phyloP scores from a whole-genome alignment of 2,113 vertebrate genomes.

The Charina bottae region DNA sequence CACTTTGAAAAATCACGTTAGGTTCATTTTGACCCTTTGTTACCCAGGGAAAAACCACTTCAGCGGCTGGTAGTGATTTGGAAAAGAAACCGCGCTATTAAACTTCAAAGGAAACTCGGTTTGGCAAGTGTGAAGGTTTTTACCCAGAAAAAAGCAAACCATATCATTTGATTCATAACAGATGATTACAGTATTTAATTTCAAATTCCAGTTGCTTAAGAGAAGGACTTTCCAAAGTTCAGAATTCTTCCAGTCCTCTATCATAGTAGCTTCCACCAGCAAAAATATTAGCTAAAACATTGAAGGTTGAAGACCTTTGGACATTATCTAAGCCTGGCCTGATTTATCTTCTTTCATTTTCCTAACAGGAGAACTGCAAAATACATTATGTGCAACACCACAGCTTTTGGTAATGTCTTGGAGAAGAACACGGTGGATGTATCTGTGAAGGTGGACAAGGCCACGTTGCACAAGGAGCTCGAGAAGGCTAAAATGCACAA shows the following conservation, averaged over 20 bases:
- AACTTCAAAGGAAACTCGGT: neutral
- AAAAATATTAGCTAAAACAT: neutral
- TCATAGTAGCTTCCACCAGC: neutral
- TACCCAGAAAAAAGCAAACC: neutral
- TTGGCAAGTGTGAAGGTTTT: neutral
- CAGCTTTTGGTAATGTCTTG: slow-evolving; percentile 81
- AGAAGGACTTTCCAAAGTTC: neutral
- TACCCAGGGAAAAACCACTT: neutral
- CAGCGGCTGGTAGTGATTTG: neutral
- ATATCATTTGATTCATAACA: neutral
- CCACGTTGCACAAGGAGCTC: slow-evolving; percentile 88
- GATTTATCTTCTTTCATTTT: neutral
- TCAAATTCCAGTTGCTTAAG: neutral
- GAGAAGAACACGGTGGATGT: slow-evolving; percentile 83
- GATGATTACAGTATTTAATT: neutral
- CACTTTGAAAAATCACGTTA: neutral
- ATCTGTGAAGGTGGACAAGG: slow-evolving; percentile 90
- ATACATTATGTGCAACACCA: slow-evolving; percentile 90
- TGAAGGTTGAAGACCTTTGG: neutral
- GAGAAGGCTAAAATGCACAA: slow-evolving; percentile 85
- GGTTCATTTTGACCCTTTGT: neutral
- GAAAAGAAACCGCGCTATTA: neutral
- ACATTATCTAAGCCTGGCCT: neutral
- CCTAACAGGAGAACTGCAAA: slow-evolving; percentile 83
- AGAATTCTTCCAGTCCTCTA: neutral